Percentiles rank a stretch among this genome's conserved stretches.
These are phyloP conservation scores for Ceraclea dissimilis DNA, from an alignment of 2,888 invertebrate species.

Conservation along the genomic window DNA sequence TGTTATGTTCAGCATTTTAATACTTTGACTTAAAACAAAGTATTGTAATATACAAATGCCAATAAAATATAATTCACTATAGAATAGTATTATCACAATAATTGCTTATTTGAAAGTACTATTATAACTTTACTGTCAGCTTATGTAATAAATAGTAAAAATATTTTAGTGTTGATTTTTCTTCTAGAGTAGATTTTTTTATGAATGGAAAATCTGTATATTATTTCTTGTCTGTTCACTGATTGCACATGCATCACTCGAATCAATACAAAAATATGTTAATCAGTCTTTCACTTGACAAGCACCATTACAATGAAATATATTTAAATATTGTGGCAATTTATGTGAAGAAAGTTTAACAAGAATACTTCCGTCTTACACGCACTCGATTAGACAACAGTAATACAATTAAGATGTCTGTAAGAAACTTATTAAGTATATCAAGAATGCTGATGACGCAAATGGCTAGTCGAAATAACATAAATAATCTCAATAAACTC, in stretches of 20 bases:
- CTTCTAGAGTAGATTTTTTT: background rate
- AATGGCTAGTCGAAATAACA: conserved; percentile 18
- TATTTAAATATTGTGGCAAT: background rate
- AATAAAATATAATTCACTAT: conserved; percentile 1
- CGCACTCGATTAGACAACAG: background rate
- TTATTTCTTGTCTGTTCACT: background rate
- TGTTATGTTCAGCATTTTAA: conserved; percentile 40
- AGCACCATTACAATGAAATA: background rate
- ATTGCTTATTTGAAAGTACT: background rate
- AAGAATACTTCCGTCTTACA: background rate
- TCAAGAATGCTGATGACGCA: conserved; percentile 17
- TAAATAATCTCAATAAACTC: conserved; percentile 4
- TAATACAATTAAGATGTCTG: background rate
- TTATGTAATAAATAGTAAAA: conserved; percentile 2
- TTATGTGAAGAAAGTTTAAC: background rate
- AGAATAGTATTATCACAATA: conserved; percentile 3
- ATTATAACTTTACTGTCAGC: background rate
- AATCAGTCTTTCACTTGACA: background rate
- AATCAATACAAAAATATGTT: background rate
- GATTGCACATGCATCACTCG: background rate
- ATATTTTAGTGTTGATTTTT: background rate
- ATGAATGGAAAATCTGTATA: background rate
- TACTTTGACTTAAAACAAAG: background rate
- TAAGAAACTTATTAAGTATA: background rate
- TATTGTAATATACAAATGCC: background rate